Evolutionary conservation across 2,113 vertebrate species (phyloP).

Genomic region (Myodes glareolus): DNA sequence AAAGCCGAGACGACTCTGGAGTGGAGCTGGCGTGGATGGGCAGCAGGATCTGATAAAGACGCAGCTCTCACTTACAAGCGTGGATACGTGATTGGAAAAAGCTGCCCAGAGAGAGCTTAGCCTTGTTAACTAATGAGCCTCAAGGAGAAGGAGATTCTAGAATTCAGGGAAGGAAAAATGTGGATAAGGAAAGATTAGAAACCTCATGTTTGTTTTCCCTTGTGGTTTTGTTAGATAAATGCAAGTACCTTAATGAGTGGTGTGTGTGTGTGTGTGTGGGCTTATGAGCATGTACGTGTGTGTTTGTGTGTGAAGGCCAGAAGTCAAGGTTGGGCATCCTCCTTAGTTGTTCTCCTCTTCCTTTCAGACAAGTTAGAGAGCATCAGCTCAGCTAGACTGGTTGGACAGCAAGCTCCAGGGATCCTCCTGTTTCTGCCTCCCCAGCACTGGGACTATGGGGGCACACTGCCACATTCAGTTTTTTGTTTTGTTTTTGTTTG

Average conservation of each 20-base stretch:
- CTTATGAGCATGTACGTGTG: neutral
- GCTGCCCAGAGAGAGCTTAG: neutral
- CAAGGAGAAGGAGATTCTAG: neutral
- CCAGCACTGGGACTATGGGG: too few relatives aligned
- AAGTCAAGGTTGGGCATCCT: neutral
- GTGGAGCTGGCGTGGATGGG: slow-evolving; percentile 6
- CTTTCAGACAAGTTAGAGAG: neutral
- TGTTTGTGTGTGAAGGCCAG: neutral
- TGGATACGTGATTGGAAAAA: neutral
- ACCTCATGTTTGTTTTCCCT: neutral
- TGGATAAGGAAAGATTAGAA: neutral
- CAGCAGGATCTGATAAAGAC: neutral
- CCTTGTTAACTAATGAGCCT: neutral
- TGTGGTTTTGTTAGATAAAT: neutral
- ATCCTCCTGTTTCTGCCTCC: neutral
- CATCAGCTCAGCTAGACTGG: too few relatives aligned
- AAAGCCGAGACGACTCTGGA: neutral
- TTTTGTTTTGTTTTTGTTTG: too few relatives aligned
- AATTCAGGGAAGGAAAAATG: slow-evolving; percentile 7
- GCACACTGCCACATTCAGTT: too few relatives aligned
- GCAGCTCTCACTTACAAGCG: neutral
- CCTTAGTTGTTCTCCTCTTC: neutral
- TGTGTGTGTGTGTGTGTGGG: neutral
- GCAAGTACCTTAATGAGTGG: neutral
- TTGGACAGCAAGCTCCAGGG: neutral